Conservation (phyloP, 2,113 vertebrate species). For the Phalacrocorax brasilianus region DNA sequence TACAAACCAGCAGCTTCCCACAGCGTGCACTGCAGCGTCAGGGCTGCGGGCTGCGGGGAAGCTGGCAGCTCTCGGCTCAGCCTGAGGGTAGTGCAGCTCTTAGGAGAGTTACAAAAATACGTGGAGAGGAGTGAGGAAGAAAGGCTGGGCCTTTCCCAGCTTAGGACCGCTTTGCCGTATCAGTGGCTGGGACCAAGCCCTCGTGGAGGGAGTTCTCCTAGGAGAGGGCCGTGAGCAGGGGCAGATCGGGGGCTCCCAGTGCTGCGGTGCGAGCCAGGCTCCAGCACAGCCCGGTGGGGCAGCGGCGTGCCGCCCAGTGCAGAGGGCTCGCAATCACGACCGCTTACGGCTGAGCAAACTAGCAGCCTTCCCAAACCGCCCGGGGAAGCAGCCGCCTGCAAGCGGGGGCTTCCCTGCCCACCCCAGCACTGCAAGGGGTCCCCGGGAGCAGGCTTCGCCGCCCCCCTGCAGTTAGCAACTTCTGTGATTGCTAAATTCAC, state of each 20-base stretch:
- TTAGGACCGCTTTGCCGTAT: neutral
- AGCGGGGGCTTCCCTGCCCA: accelerated
- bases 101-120: neutral
- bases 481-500: neutral
- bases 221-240: neutral
- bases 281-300: neutral
- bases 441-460: neutral
- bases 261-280: neutral
- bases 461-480: neutral
- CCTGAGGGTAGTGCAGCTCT: neutral
- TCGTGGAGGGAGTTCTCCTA: neutral
- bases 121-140: neutral
- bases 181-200: neutral
- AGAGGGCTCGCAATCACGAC: too few relatives aligned
- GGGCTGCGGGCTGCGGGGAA: neutral
- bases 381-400: neutral
- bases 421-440: neutral
- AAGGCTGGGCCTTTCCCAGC: neutral
- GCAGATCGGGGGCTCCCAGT: accelerated
- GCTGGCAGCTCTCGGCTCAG: neutral
- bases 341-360: neutral
- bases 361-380: accelerated
- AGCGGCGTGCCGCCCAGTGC: accelerated
- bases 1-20: neutral
- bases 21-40: neutral